Evolutionary conservation across 2,888 invertebrate species (phyloP).

Genomic region (Cryptus viduatorius): DNA sequence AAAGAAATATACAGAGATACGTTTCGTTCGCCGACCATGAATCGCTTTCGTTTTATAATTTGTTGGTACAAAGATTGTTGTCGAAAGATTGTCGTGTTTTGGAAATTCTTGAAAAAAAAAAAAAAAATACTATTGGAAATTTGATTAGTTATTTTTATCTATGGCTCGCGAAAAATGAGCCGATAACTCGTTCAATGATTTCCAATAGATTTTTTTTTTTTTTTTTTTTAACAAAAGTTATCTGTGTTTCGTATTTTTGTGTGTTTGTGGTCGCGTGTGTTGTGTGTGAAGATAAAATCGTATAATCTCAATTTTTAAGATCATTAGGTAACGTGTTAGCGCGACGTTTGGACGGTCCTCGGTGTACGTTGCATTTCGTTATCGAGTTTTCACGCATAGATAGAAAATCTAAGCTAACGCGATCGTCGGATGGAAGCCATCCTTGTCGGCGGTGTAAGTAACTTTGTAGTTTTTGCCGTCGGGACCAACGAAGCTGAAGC

Average conservation of each 20-base stretch:
- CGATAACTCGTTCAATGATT: neutral
- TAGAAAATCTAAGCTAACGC: constrained; percentile 75
- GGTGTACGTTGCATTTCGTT: constrained; percentile 12
- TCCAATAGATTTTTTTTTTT: constrained; percentile 1
- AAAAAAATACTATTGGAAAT: neutral
- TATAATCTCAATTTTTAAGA: neutral
- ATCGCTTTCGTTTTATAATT: constrained; percentile 1
- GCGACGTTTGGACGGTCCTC: constrained; percentile 46
- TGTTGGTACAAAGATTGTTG: neutral
- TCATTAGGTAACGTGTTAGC: neutral
- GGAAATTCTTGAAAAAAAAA: neutral
- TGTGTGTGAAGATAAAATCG: neutral
- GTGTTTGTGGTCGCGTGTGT: neutral
- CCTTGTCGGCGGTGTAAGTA: constrained; percentile 82
- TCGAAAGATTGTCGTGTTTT: no score
- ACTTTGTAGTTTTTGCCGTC: constrained; percentile 83
- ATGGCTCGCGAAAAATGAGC: neutral
- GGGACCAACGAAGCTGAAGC: constrained; percentile 79
- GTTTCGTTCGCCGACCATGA: neutral
- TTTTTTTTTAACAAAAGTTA: neutral
- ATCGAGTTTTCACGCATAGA: neutral
- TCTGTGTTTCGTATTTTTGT: neutral
- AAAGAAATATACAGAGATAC: neutral
- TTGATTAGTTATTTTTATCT: neutral
- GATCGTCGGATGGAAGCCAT: constrained; percentile 82